Base-by-base conservation (phyloP, 1,140 invertebrate genomes). In the Melitaea cinxia region DNA sequence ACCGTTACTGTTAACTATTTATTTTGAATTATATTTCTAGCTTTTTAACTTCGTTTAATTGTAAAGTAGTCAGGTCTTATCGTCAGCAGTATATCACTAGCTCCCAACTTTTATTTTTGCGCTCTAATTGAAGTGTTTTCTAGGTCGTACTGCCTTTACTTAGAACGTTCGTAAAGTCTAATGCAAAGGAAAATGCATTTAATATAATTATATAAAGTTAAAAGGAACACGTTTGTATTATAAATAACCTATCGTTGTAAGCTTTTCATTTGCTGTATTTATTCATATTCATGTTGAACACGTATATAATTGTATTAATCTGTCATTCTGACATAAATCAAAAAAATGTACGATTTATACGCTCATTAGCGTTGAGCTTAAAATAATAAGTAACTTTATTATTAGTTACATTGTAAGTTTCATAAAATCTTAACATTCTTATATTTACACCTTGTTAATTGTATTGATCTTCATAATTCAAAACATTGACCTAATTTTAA, bases 81-180 rank as follows among this genome's bases (percentile, higher is more conserved):
- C 59, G 59, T 61, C 50, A 49, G 49, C 33, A 24, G 45, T 60
- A 60, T 60, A 50, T 60, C 57, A 60, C 45, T 10, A 10, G 45
- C 57, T 21, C 47, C 15, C 23, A 35, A 37, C 21, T 33, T 49
- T 37, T 60, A 60, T 60, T 60, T 60, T 60, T 49, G 14, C 45
- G 45, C 47, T 60, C 47, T 60, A 60, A 60, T 60, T 60, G 57
- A 60, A 60, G 57, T 49, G 57, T 60, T 60, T 60, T 50, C 45
- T 60, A 60, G 57, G 57, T 60, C 57, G 30, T 59, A 49, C 17
- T 45, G 28, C 45, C n/a, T 59, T 59, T 59, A 49, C 57, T 60
- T 50, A 60, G 45, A 60, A 23, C 23, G 15, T 37, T 42, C n/a
- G 54, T 3, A 37, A 57, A 57, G 19, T 10, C 23, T 54, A 42